Evolutionary conservation across 2,888 invertebrate genomes (phyloP), one percentile per base, ranked within the genome.

Genomic region (Nasonovia ribisnigri): DNA sequence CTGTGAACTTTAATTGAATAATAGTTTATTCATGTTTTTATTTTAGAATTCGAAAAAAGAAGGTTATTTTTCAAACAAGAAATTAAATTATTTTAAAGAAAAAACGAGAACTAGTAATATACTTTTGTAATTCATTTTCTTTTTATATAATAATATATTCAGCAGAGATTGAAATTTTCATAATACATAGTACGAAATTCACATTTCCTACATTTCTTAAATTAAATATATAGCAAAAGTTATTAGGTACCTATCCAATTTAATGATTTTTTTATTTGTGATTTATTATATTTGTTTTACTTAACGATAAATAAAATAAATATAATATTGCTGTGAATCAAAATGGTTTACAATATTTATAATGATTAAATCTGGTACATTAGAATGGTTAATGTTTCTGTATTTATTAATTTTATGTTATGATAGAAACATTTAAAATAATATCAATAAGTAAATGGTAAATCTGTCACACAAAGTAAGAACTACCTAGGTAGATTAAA

Each of bases 21-120:
- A 92, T 88, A 92, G 92, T 92, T 92, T 92, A 77, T 92, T 88
- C 77, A 54, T 88, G 88, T 88, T 92, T 92, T 92, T 88, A 87
- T 77, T 92, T 51, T 54, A 54, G 77, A 87, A 87, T 87, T 60
- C 57, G n/a, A 51, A 92, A 88, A 77, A 92, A 88, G n/a, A 67
- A 92, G 29, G 42, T 92, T 92, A 88, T 88, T 88, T 67, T 92
- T 46, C 67, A 51, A 60, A 77, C n/a, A 92, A 92, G 48, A 88
- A 92, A 92, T 67, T 60, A 51, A 92, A 92, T 92, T 88, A 88
- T 54, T 88, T 87, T 26, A 6, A 86, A 57, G 86, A 86, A 77
- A 90, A 36, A 91, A 42, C 24, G 4, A 48, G 11, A 51, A 88
- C 42, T 43, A 46, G 77, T 51, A 54, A 77, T 42, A 67, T 77